Base-by-base conservation (phyloP, 2,888 invertebrate genomes). In the Oscheius sp. region DNA sequence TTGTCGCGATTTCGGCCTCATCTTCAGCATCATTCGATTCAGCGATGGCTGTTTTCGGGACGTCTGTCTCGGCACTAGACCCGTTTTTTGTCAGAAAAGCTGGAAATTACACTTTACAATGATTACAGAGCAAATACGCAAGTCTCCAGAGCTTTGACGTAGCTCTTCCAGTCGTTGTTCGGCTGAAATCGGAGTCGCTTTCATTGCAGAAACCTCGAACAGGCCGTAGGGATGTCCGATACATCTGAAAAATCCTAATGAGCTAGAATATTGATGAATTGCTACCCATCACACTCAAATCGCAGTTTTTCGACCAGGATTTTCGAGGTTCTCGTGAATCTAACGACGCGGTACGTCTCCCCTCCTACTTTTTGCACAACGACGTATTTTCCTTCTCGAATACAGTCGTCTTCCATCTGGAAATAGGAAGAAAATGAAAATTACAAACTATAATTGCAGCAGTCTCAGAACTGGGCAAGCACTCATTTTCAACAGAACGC, bases 211-310 rank as follows among this genome's bases (percentile, higher is more conserved):
- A 11, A 87, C 81, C 55, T 85, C 85, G 77, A 87, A 87, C n/a
- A 87, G 76, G 2, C 87, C 87, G 68, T 78, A 85, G 1, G 80
- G 85, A 48, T 84, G 76, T 2, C 86, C 87, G 71, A 87, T 74
- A 9, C 83, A 82, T 60, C 81, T 81, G 37, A 37, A 21, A 47
- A 35, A 35, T 50, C 37, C 13, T 32, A n/a, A 32, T n/a, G 1
- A 35, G 1, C 4, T 32, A 62, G 29, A 60, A 53, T 32, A 62
- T 35, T 57, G 5, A 68, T 53, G 33, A 51, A 53, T 55, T 32
- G 2, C 2, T 32, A 82, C 79, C 80, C 80, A 21, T 82, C 82
- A 5, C 79, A 77, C 13, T 77, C 68, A 63, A 87, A 85, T 62
- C 79, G 79, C 51, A 87, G 77, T 66, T 85, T 86, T 53, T 87